A percentile compares a stretch with the other conserved stretches of the same genome.
Evolutionary conservation across 35 echinoderm and acorn worm genomes (phyloP).

Genomic region (Amphiura filiformis): DNA sequence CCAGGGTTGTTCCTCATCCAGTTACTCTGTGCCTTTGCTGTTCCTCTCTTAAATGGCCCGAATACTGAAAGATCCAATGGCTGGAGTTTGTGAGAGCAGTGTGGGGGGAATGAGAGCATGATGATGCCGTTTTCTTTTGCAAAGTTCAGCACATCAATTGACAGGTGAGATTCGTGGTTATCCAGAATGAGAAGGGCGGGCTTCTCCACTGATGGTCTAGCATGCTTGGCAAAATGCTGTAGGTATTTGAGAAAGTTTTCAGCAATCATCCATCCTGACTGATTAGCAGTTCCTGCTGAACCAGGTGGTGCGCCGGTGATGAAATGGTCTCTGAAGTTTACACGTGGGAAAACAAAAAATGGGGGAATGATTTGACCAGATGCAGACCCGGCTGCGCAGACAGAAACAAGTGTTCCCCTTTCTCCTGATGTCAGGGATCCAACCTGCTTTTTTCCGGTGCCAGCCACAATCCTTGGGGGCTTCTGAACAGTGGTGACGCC

Average conservation of each 20-base stretch:
- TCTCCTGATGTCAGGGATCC: slow-evolving; percentile 69
- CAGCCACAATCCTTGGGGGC: slow-evolving; percentile 25
- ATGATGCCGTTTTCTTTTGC: no score
- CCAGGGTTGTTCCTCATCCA: no score
- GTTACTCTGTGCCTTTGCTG: no score
- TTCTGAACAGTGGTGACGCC: slow-evolving; percentile 66
- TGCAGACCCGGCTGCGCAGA: slow-evolving; percentile 45
- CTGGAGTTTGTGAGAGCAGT: no score
- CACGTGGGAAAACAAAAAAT: slow-evolving; percentile 57
- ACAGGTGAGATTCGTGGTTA: slow-evolving; percentile 60
- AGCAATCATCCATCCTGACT: slow-evolving; percentile 51
- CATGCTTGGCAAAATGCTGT: slow-evolving; percentile 42
- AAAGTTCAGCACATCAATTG: slow-evolving; percentile 17
- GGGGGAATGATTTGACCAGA: slow-evolving; percentile 19
- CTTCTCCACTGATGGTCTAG: slow-evolving; percentile 28
- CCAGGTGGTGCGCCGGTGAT: slow-evolving; percentile 5
- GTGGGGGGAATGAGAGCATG: no score
- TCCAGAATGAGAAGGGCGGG: slow-evolving; percentile 59
- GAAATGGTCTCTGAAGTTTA: slow-evolving; percentile 50
- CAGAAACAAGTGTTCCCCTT: slow-evolving; percentile 58
- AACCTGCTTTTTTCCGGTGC: slow-evolving; percentile 43
- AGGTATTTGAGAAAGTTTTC: slow-evolving; percentile 48
- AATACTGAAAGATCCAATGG: no score
- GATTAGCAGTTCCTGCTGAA: slow-evolving; percentile 28
- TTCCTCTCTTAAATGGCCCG: no score